Base-by-base conservation (phyloP, 2,888 invertebrate species). In the Gastrophysa polygoni region DNA sequence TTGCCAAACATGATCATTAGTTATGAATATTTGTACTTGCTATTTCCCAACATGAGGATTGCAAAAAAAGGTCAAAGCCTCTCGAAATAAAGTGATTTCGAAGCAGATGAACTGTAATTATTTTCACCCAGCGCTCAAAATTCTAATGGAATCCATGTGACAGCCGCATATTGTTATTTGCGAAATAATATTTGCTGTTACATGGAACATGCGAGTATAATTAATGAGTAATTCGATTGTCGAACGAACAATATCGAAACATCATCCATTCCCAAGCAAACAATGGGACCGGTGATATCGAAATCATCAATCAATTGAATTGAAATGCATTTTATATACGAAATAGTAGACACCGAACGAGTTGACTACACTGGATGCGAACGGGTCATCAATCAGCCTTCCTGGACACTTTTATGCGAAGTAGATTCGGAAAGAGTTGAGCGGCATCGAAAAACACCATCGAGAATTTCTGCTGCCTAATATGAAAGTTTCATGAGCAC, bases 241-340 rank as follows among this genome's bases (percentile, higher is more conserved):
- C 11, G 38, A 38, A n/a, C n/a, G 38, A n/a, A 38, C 14, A 38
- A n/a, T 38, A 38, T 38, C 38, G 14, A n/a, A 38, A 8, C 38
- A n/a, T 10, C 7, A 38, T 38, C 14, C 14, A 14, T 38, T 38
- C 11, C 38, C 14, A 38, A 6, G 38, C 38, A 54, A 54, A 54
- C 54, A 54, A 44, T 54, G 21, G n/a, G 20, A 5, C 20, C 11
- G 14, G 16, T 43, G 0, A 20, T 52, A 52, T 52, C 8, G 43
- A 54, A 54, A 43, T 24, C 54, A 54, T 54, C 24, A 54, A 54
- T 54, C 54, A 43, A 54, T 54, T 24, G 18, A 43, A 54, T 54
- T 44, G 24, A 54, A 54, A 43, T 54, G 54, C 54, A 54, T 43
- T 54, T 43, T 24, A 28, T 44, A 54, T 54, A 43, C 54, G 43